Evolutionary conservation across 2,113 vertebrate genomes (phyloP), one percentile per base, ranked within the genome.

Genomic region (Calyptommatus sinebrachiatus): DNA sequence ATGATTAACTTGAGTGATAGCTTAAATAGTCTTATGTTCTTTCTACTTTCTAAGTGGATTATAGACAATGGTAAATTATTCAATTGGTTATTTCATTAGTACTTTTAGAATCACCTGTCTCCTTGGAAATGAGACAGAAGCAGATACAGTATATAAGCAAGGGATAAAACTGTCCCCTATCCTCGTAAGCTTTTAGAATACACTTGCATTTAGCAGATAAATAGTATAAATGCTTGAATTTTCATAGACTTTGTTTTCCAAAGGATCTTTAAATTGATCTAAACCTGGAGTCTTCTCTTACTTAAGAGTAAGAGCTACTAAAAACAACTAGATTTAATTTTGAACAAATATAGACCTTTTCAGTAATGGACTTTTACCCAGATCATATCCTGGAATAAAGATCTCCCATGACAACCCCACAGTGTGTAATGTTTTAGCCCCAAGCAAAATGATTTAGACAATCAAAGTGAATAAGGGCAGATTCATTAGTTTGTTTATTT

Each of bases 41-140:
- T 76, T 70, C 46, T 60, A 28, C 63, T 68, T 76, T 75, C 66
- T 63, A 70, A 76, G 69, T n/a, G n/a, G 73, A 81, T 70, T 76
- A 31, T 57, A 46, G 24, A 12, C 5, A 60, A 81, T 65, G 60
- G 63, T 62, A 69, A 81, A n/a, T 76, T n/a, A 76, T 50, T 41
- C 41, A 62, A 45, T 68, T 74, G 62, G 68, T 46, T 57, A 69
- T 76, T 81, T 70, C 73, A 62, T 70, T 76, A 76, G 50, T 50
- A 35, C 75, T 35, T 14, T 46, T 61, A 81, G 73, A 70, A 35
- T 35, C 67, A 61, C 69, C 66, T 81, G 60, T 67, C 41, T 71
- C 8, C 69, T 46, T 28, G 45, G 62, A 70, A 82, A 45, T 28
- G 50, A 60, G 68, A 29, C 22, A 78, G 48, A 50, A 71, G 53